Conservation (phyloP, 2,113 vertebrate species). For the Motacilla tschutschensis region DNA sequence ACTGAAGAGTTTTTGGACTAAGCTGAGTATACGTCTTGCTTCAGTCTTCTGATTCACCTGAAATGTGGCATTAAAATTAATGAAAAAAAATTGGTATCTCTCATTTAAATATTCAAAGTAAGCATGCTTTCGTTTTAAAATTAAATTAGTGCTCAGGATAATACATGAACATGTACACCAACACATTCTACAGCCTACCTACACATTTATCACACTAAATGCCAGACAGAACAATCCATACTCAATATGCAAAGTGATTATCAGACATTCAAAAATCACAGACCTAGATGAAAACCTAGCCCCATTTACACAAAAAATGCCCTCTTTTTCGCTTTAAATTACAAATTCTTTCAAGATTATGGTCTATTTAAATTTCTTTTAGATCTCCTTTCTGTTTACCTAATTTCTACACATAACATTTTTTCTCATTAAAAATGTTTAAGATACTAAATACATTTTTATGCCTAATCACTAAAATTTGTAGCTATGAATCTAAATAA, state of each 20-base stretch:
- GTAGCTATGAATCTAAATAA: neutral
- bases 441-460: neutral
- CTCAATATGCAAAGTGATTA: neutral
- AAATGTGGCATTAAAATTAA: constrained; percentile 60
- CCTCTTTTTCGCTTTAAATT: neutral
- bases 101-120: neutral
- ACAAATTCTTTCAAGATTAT: neutral
- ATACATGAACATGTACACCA: neutral
- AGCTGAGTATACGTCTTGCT: constrained; percentile 83
- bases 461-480: neutral
- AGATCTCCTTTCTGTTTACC: neutral
- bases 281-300: neutral
- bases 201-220: neutral
- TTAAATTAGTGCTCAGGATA: neutral
- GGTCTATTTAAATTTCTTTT: neutral
- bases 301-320: neutral
- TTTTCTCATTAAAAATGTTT: neutral
- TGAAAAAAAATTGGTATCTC: neutral
- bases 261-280: neutral
- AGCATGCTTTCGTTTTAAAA: neutral
- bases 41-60: constrained; percentile 85
- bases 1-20: constrained; percentile 84
- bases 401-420: neutral
- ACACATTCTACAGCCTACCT: neutral
- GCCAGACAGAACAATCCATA: neutral